Evolutionary conservation across 2,888 invertebrate genomes (phyloP).

Genomic region (Notodonta ziczac): DNA sequence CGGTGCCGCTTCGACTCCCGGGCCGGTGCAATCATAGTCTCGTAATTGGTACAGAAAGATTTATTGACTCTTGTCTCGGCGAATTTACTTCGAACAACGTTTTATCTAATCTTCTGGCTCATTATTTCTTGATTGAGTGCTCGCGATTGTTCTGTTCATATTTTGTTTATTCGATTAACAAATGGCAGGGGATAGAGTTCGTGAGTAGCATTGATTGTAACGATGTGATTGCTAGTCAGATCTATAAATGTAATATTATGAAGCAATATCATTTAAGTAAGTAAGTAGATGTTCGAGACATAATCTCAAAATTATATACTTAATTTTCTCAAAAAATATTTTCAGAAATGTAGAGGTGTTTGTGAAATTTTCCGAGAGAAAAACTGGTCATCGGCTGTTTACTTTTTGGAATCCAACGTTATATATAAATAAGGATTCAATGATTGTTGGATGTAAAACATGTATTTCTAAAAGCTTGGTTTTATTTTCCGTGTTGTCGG

Average conservation of each 20-base stretch:
- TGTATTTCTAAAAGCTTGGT: not conserved
- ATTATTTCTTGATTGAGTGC: conserved; percentile 72
- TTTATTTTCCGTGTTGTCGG: conserved; percentile 7
- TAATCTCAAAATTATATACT: no score
- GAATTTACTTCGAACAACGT: conserved; percentile 59
- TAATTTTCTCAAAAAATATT: no score
- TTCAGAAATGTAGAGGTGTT: no score
- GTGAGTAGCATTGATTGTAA: conserved; percentile 1
- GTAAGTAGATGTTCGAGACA: no score
- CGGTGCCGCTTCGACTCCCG: conserved; percentile 49
- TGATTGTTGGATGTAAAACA: not conserved
- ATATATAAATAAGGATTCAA: no score
- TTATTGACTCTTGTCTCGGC: conserved; percentile 67
- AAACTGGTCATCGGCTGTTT: no score
- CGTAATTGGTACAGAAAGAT: conserved; percentile 76
- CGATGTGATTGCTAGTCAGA: not conserved
- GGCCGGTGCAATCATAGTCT: conserved; percentile 63
- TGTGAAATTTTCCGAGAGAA: no score
- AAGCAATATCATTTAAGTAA: no score
- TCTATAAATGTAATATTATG: no score
- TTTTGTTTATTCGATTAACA: conserved; percentile 63
- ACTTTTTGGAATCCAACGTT: no score
- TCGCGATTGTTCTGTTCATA: conserved; percentile 60
- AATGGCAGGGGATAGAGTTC: not conserved
- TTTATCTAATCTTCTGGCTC: conserved; percentile 76